These are phyloP conservation scores for Polia nebulosa DNA, from an alignment of 2,888 invertebrate genomes.

Conservation along the genomic window DNA sequence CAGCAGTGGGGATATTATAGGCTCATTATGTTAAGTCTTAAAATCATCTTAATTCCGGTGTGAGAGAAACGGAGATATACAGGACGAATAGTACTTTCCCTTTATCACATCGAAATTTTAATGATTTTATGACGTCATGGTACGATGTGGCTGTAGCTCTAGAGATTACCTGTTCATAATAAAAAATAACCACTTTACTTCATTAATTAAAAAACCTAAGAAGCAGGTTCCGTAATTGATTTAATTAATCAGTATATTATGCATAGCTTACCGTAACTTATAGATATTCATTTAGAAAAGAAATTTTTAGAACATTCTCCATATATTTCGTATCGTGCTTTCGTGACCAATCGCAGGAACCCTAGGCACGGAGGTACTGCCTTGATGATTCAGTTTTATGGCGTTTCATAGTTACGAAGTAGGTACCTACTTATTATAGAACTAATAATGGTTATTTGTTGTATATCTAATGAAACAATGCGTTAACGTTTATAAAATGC, in stretches of 20 bases:
- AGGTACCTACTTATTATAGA: background rate
- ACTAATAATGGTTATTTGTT: slow-evolving; percentile 11
- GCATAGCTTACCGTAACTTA: background rate
- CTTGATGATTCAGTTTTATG: slow-evolving; percentile 22
- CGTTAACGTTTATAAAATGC: slow-evolving; percentile 6
- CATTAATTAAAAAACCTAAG: background rate
- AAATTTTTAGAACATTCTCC: slow-evolving; percentile 5
- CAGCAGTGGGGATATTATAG: too few relatives aligned
- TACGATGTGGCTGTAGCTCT: too few relatives aligned
- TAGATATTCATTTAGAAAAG: slow-evolving; percentile 8
- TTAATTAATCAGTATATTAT: slow-evolving; percentile 10
- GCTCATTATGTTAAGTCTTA: too few relatives aligned
- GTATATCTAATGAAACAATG: slow-evolving; percentile 1
- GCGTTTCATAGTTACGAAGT: background rate
- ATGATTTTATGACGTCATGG: too few relatives aligned
- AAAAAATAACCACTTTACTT: background rate
- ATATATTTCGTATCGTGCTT: slow-evolving; percentile 1
- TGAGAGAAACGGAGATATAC: too few relatives aligned
- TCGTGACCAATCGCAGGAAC: slow-evolving; percentile 43
- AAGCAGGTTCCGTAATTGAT: background rate
- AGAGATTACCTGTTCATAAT: too few relatives aligned
- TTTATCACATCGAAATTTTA: too few relatives aligned
- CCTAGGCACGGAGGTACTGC: background rate
- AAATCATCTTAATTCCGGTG: too few relatives aligned
- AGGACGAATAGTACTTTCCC: too few relatives aligned